Base-by-base conservation (phyloP, 2,888 invertebrate species). In the Himalopsyche anomala region DNA sequence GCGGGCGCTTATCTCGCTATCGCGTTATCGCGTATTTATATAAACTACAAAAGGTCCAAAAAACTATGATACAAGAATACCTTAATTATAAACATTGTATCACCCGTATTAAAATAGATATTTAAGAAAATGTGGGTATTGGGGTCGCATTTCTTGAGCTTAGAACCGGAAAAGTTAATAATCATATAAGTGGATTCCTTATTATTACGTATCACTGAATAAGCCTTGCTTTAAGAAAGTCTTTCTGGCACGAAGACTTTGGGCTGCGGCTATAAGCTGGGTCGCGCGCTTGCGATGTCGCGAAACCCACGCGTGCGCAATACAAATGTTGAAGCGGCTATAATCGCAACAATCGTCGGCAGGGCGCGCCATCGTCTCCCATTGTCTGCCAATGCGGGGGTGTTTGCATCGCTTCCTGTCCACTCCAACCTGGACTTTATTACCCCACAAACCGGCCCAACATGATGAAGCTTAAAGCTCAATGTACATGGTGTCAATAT, bases 371-470 rank as follows among this genome's bases (percentile, higher is more conserved):
- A 74, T 74, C 74, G 85, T 81, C 83, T 38, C 36, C 87, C 87
- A 86, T 86, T 86, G 86, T 88, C 82, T 74, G 82, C 87, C 54
- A 17, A 84, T 88, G 88, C 87, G 88, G 88, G 88, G 88, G 87
- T 86, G 88, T 51, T 62, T 42, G 40, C 80, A 38, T 42, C 69
- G 86, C 87, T 86, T 86, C 87, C 87, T 87, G 87, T 84, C 87
- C 86, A 62, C 69, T 82, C 56, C 56, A 84, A 84, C 84, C 81
- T 84, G 85, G 84, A 85, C 85, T 87, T 87, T 87, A 87, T 87
- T 84, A 84, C 85, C 85, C 74, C 74, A 36, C 74, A 74, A 74
- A 74, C 74, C 74, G 15, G 74, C 74, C 74, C 74, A 74, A 74
- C 74, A 36, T 74, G 74, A 74, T 74, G 19, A 36, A 74, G 74